Evolutionary conservation across 2,888 invertebrate genomes (phyloP), one percentile per base, ranked within the genome.

Genomic region (Zootermopsis nevadensis): DNA sequence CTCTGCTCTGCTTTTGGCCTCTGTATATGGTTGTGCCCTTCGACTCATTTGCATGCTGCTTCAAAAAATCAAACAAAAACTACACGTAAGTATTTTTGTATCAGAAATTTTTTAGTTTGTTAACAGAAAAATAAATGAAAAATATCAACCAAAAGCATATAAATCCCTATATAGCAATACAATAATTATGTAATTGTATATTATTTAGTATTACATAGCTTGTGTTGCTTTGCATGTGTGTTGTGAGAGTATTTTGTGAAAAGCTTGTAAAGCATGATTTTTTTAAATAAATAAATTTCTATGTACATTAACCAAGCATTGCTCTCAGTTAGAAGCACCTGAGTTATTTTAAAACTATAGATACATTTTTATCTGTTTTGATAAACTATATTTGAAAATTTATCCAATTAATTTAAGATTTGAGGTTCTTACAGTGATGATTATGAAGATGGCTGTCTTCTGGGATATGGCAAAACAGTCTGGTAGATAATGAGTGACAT

Each of bases 1-100:
- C 93, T 94, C 94, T 94, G 94, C 94, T 94, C 94, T 94, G 94
- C 94, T 94, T 94, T 91, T 92, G 91, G 91, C 91, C 90, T 91
- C 91, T 88, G 94, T 94, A 94, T 93, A 93, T 94, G 94, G 94
- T 94, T 94, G 94, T 93, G 93, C 93, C 85, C 93, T 93, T 92
- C 93, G 93, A 93, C 93, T 93, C 93, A 92, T 91, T 86, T 92
- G 93, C 93, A 94, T 94, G 94, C 93, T 92, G 94, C 94, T 93
- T 93, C 93, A 92, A 93, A 91, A 92, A 90, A 90, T 89, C 89
- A 92, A 93, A 84, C 84, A 92, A 91, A 91, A 92, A 91, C 91
- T 93, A 93, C 93, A 94, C 94, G 94, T 94, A 94, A 94, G 94
- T 94, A 94, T 90, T 86, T 86, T 86, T 85, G 86, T 85, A 86